Conservation (phyloP, 2,797 vertebrate genomes). For the Rousettus madagascariensis region DNA sequence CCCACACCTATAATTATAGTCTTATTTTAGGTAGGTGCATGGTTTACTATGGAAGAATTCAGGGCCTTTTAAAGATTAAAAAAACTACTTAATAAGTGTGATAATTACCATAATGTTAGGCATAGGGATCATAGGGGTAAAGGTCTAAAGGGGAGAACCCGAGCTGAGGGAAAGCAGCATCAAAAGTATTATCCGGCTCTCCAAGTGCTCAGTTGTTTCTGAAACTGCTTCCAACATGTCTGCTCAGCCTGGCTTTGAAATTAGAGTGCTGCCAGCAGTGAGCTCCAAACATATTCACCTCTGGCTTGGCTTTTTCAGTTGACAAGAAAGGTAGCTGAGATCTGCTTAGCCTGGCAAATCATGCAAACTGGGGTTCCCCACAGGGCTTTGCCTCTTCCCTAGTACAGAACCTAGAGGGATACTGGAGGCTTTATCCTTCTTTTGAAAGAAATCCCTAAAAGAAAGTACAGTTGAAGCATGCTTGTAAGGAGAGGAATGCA, state of each 20-base stretch:
- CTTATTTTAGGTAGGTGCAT: not conserved
- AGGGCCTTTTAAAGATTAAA: not conserved
- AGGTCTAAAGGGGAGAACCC: not conserved
- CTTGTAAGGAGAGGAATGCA: constrained; percentile 3
- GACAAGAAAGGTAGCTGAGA: constrained; percentile 39
- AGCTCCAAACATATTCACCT: constrained; percentile 22
- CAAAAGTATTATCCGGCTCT: not conserved
- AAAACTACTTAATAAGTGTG: not conserved
- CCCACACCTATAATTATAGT: not conserved
- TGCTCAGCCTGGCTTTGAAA: constrained; percentile 6
- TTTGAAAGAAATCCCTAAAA: constrained; percentile 38
- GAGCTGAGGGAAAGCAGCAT: not conserved
- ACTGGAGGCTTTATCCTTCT: not conserved
- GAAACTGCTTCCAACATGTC: not conserved
- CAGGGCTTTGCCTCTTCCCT: constrained; percentile 38
- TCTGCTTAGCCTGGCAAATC: constrained; percentile 55
- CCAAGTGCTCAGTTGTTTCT: not conserved
- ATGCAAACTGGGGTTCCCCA: constrained; percentile 34
- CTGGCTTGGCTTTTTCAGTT: not conserved
- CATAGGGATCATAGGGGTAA: not conserved
- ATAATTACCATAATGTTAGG: not conserved
- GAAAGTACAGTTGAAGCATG: not conserved
- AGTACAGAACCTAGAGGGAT: constrained; percentile 5
- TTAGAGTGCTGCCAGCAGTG: not conserved
- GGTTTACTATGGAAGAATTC: not conserved